Base-by-base conservation (phyloP, 2,797 vertebrate genomes). In the Brachyrhaphis roseni region DNA sequence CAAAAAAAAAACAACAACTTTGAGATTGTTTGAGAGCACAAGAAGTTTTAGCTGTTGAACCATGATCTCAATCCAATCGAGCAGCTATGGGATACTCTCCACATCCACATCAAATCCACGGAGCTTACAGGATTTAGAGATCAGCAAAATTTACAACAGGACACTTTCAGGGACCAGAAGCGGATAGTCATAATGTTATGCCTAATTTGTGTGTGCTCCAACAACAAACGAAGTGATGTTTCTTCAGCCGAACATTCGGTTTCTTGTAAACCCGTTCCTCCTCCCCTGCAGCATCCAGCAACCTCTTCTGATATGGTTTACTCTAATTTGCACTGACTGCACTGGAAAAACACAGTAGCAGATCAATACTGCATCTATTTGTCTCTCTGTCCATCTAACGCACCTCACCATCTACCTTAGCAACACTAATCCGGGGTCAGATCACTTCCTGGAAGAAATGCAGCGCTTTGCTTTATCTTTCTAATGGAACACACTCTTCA, bases 291-390 rank as follows among this genome's bases (percentile, higher is more conserved):
- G 45, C 43, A 46, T 78, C 39, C 20, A 43, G 73, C 80, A 78
- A 78, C 53, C 70, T 81, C n/a, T 72, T 49, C 74, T 81, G 51
- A 75, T 71, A 78, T n/a, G 66, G 26, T 71, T 80, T 78, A 80
- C 76, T 76, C 72, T 83, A 62, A 66, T 31, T 79, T 74, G 49
- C 18, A 20, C 75, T 80, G 79, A 82, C 77, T 77, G 75, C 64
- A 74, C 45, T 31, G 70, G 72, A 43, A 71, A 76, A 83, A 82
- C 66, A 46, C 26, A 62, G 10, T 0, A 3, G 73, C 72, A 53
- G 66, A 89, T 90, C 83, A 72, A 86, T 83, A 77, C 68, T 31
- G 41, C 85, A 78, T 80, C 68, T 13, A 72, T 83, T 78, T 66
- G 46, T 76, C 72, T 73, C 59, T 72, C 46, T 59, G 75, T 64